Evolutionary conservation across 2,888 invertebrate species (phyloP), one percentile per base, ranked within the genome.

Genomic region (Lasioglossum calceatum): DNA sequence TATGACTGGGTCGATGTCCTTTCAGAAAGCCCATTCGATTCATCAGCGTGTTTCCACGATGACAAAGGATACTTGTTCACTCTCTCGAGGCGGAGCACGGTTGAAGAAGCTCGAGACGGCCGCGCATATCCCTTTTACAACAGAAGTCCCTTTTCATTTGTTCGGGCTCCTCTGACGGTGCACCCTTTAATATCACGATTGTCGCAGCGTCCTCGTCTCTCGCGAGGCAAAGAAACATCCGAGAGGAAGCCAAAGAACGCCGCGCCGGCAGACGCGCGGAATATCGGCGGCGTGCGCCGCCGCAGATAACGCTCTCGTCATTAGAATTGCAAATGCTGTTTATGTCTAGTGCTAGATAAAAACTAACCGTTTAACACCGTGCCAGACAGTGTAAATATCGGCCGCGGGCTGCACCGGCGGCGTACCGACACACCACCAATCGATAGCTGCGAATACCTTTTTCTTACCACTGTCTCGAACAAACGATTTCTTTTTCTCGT

Each of bases 251-350:
- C 72, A 75, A 78, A 80, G 82, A 77, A 73, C 79, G 19, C 50
- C 50, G 50, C 23, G 64, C 42, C 16, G 70, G n/a, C n/a, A 32
- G 58, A 32, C 78, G 81, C 78, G 81, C n/a, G 61, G 77, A 61
- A 47, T 77, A 82, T 86, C 79, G 87, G 47, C 58, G 61, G 80
- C 64, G 87, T 80, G 86, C 82, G 32, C 79, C 23, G 7, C 36
- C 74, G 86, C 23, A 82, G 82, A 86, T 87, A 87, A 80, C 80
- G 82, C 50, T 77, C 77, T 14, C 23, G 73, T 72, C 82, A 86
- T 87, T 82, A 82, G 86, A 86, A 86, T 87, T 87, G 86, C 87
- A 87, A 87, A 87, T 80, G 39, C 39, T 44, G 71, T 80, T 82
- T 82, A 75, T 71, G 70, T 82, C 80, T 77, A 77, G 77, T 75